Evolutionary conservation across 2,113 vertebrate species (phyloP), one percentile per base, ranked within the genome.

Genomic region (Pholis gunnellus): DNA sequence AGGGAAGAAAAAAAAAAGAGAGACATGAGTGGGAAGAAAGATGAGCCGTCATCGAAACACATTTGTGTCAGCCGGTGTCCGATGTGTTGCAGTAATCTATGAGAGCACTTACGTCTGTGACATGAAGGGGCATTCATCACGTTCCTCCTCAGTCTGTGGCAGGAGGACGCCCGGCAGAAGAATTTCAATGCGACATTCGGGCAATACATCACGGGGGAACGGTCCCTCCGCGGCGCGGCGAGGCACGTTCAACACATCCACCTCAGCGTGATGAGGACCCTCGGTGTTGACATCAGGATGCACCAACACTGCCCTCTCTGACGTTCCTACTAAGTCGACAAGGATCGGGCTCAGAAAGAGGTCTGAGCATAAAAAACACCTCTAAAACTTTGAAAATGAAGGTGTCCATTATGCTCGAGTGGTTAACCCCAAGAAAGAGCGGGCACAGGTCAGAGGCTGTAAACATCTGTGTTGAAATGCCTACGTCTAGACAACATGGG

Each of bases 71-170:
- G 90, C 78, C 81, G 34, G 56, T 83, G 89, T 93, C 88, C 83
- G 66, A 78, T 68, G 88, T 88, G 91, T 88, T 88, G 91, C 78
- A 60, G 90, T 90, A 93, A 94, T 94, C 89, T 93, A 94, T 90
- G 91, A 79, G 88, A 89, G 88, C 90, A 87, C 88, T 89, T 88
- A 78, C 72, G 85, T 88, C 88, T 85, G 90, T 72, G 87, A 91
- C 91, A 75, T 78, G 81, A 79, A 79, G 88, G 87, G 88, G 89
- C 95, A 96, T 93, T 95, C 95, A 94, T 95, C 85, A 92, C 90
- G 79, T 86, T 81, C 86, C 70, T 72, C 66, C 82, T 81, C 89
- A 65, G 81, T 82, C 88, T 66, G 79, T 74, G 83, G 89, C 87
- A 78, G 87, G 54, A 29, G 44, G 50, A 77, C 44, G 63, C 31